Conservation (phyloP, 2,113 vertebrate genomes). For the Triplophysa tibetana region DNA sequence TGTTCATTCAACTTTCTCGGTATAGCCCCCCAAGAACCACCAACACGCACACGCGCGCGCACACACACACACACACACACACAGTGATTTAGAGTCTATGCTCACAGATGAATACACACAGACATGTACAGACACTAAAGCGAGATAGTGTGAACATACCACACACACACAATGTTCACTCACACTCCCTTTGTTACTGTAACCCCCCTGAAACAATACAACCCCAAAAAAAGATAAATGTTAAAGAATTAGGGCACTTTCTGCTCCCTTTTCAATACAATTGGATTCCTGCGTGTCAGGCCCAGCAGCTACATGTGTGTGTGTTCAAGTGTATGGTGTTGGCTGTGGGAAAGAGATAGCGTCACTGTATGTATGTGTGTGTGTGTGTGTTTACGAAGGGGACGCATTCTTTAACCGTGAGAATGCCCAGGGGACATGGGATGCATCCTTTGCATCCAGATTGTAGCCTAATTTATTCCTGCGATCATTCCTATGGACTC, state of each 20-base stretch:
- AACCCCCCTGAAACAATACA: slow-evolving; percentile 63
- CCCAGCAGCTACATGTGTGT: slow-evolving; percentile 50
- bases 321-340: slow-evolving; percentile 14
- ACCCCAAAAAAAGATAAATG: slow-evolving; percentile 62
- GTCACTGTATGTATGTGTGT: slow-evolving; percentile 32
- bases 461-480: slow-evolving; percentile 13
- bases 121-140: slow-evolving; percentile 45
- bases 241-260: slow-evolving; percentile 77
- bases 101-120: slow-evolving; percentile 43
- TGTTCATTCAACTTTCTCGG: slow-evolving; percentile 72
- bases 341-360: slow-evolving; percentile 41
- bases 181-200: slow-evolving; percentile 62
- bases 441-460: slow-evolving; percentile 56
- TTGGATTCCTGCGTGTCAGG: slow-evolving; percentile 68
- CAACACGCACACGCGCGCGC: background rate
- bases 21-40: slow-evolving; percentile 58
- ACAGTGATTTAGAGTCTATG: slow-evolving; percentile 7
- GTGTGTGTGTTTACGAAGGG: slow-evolving; percentile 59
- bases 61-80: background rate
- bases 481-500: slow-evolving; percentile 31
- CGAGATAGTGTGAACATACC: slow-evolving; percentile 58
- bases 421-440: slow-evolving; percentile 60
- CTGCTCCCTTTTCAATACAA: slow-evolving; percentile 66
- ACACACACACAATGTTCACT: slow-evolving; percentile 62
- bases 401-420: slow-evolving; percentile 70